Evolutionary conservation across 2,113 vertebrate species (phyloP).

Genomic region (Trochalopteron elliotii): DNA sequence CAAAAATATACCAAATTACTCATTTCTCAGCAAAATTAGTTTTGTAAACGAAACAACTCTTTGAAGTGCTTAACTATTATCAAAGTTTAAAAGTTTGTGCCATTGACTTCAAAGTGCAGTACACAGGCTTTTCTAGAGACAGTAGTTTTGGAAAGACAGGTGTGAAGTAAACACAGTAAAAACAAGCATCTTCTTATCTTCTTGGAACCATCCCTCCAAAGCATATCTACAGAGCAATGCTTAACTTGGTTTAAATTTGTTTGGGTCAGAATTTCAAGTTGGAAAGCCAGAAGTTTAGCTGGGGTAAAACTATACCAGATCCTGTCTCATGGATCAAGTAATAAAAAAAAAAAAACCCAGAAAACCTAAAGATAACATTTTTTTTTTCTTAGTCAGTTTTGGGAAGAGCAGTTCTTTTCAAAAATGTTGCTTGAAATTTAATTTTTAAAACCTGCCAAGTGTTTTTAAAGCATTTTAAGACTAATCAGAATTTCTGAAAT

Average conservation of each 20-base stretch:
- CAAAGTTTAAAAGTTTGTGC: not conserved
- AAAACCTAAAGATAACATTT: not conserved
- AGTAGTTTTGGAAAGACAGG: not conserved
- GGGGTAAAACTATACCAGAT: not conserved
- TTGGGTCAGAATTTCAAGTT: not conserved
- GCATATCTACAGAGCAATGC: not conserved
- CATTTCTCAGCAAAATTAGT: not conserved
- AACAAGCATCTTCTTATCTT: not conserved
- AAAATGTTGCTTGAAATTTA: not conserved
- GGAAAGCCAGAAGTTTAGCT: not conserved
- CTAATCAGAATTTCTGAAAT: not conserved
- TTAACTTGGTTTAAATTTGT: not conserved
- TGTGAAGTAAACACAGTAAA: not conserved
- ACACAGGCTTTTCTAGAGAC: fast-evolving
- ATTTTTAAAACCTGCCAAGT: not conserved
- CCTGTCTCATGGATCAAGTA: not conserved
- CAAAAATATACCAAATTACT: not conserved
- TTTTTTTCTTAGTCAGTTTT: not conserved
- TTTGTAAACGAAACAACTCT: not conserved
- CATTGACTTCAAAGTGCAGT: not conserved
- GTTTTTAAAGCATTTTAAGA: not conserved
- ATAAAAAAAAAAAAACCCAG: not conserved
- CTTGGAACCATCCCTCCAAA: not conserved
- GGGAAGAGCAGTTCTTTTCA: not conserved
- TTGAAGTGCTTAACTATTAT: not conserved